Base-by-base conservation (phyloP, 2,797 vertebrate genomes). In the Meriones psammophilus region DNA sequence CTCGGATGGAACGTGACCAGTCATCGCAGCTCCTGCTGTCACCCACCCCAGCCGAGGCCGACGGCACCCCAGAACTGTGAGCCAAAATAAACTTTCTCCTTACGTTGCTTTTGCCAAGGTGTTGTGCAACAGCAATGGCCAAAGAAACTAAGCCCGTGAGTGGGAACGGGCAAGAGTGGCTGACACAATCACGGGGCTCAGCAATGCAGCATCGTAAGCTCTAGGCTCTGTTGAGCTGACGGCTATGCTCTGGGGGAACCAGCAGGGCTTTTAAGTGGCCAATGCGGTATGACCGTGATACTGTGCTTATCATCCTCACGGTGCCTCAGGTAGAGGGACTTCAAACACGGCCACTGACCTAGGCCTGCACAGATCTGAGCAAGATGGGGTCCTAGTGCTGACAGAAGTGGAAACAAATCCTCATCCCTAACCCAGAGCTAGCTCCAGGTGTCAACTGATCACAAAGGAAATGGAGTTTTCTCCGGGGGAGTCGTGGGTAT, bases 121-220 rank as follows among this genome's bases (percentile, higher is more conserved):
- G 28, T 54, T 78, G 28, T 78, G 42, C 73, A 42, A 18, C 7
- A 30, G 46, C 46, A 54, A 78, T 28, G 30, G 46, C 3, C 3
- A 60, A 36, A 60, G 50, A 80, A 80, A 80, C 9, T 4, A 60
- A 24, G 33, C 18, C 54, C 36, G 8, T 58, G n/a, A 50, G 50
- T 50, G 50, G 56, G 78, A 33, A 22, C 39, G 84, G 71, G 20
- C 54, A 24, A 22, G 3, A 8, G 60, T 20, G 60, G 39, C 22
- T 1, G 17, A 26, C 30, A 22, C 42, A 18, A 7, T 0, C 56
- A 30, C 30, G 36, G 17, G 1, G 0, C 3, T 28, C 50, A 66
- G 36, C 14, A 26, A 8, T 18, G 39, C 42, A 87, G 46, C 28
- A 56, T 39, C 1, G 0, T 12, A 24, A 73, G 36, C 24, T 42